Evolutionary conservation across 2,113 vertebrate species (phyloP).

Genomic region (Procavia capensis): DNA sequence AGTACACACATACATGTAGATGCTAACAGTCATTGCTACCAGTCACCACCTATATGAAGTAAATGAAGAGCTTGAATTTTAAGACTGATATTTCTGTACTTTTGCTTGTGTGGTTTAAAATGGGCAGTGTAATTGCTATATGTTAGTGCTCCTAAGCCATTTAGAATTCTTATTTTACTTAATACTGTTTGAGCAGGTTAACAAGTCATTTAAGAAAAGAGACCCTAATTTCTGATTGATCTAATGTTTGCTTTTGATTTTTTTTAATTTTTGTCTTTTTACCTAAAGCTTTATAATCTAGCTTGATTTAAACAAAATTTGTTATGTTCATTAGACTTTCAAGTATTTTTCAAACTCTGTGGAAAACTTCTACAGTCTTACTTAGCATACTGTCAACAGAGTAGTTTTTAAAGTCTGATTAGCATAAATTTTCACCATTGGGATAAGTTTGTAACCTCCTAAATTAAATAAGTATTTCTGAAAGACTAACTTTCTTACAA

Average conservation of each 20-base stretch:
- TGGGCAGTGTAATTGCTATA: neutral
- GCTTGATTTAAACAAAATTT: neutral
- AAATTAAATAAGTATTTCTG: neutral
- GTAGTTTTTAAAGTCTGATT: conserved; percentile 2
- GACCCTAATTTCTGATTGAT: conserved; percentile 18
- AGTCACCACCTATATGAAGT: neutral
- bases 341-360: neutral
- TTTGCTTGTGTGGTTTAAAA: neutral
- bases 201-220: neutral
- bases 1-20: neutral
- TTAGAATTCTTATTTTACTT: neutral
- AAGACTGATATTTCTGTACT: neutral
- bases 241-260: conserved; percentile 16
- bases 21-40: neutral
- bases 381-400: neutral
- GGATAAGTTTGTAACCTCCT: neutral
- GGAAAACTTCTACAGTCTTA: neutral
- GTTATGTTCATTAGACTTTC: neutral
- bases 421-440: neutral
- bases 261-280: neutral
- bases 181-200: neutral
- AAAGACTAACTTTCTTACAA: neutral
- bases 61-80: neutral
- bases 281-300: neutral
- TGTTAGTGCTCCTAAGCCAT: neutral